Base-by-base conservation (phyloP, 2,888 invertebrate species). In the Caenorhabditis sp. region DNA sequence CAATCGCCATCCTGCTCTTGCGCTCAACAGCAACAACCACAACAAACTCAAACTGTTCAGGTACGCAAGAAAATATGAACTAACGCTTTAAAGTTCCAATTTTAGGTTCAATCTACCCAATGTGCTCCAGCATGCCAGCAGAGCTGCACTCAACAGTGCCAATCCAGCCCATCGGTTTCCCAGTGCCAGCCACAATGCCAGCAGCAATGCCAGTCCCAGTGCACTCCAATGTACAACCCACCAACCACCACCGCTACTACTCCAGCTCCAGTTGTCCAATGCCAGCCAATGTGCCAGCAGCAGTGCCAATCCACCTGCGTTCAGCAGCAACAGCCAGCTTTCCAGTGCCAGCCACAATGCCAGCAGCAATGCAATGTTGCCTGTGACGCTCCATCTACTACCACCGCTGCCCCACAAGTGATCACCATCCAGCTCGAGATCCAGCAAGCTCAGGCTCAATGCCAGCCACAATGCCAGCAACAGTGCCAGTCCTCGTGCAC, bases 51-150 rank as follows among this genome's bases (percentile, higher is more conserved):
- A 61, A 26, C 61, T 28, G 62, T 80, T 68, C 80, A 67, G 55
- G 80, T 80, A 26, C 13, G 6, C 3, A 11, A n/a, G n/a, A n/a
- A n/a, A n/a, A n/a, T n/a, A n/a, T n/a, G n/a, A n/a, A n/a, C n/a
- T n/a, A n/a, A n/a, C n/a, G n/a, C n/a, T n/a, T 40, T 56, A 2
- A n/a, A 6, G 15, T 18, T 60, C 2, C 20, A n/a, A n/a, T n/a
- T 60, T 28, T 28, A 77, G 69, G 77, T 77, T 0, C 69, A 69
- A 69, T 32, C 79, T 11, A 44, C 67, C 15, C 70, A 70, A 55
- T 79, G 78, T 65, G 78, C 78, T 13, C 78, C 78, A 65, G 78
- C 78, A 1, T 79, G 78, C 64, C 78, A 79, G 65, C 71, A 79
- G 35, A 71, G 71, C 56, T 79, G 79, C 47, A 47, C 61, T 15